Conservation (phyloP, 2,113 vertebrate genomes). For the Oreochromis aureus region DNA sequence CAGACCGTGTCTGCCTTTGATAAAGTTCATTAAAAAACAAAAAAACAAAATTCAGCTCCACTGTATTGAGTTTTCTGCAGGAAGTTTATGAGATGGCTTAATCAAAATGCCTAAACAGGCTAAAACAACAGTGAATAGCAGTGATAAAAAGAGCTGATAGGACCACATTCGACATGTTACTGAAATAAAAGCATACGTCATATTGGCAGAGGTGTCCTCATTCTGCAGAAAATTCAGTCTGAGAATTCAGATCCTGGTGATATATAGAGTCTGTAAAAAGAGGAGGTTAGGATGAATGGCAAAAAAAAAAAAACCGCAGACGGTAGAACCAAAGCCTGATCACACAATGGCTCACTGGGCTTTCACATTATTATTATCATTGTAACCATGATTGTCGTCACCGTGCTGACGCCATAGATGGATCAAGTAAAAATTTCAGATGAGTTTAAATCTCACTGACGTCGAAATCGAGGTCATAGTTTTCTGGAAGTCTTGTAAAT, state of each 20-base stretch:
- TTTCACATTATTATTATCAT: background rate
- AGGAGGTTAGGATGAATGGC: background rate
- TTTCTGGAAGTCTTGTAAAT: background rate
- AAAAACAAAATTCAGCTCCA: accelerated
- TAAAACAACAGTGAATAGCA: background rate
- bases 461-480: background rate
- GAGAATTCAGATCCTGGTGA: background rate
- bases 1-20: accelerated
- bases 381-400: background rate
- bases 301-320: background rate
- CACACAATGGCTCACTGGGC: background rate
- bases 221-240: background rate
- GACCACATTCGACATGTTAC: background rate
- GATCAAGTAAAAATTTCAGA: background rate
- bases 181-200: background rate
- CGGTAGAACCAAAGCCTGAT: background rate
- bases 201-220: background rate
- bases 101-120: background rate
- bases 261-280: background rate
- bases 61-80: background rate
- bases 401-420: background rate
- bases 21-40: background rate
- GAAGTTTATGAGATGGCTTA: background rate
- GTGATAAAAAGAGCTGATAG: background rate
- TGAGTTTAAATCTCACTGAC: background rate